Percentiles rank a stretch among this genome's conserved stretches.
Evolutionary conservation across 2,797 vertebrate genomes (phyloP).

Genomic region (Pantherophis alleghaniensis): DNA sequence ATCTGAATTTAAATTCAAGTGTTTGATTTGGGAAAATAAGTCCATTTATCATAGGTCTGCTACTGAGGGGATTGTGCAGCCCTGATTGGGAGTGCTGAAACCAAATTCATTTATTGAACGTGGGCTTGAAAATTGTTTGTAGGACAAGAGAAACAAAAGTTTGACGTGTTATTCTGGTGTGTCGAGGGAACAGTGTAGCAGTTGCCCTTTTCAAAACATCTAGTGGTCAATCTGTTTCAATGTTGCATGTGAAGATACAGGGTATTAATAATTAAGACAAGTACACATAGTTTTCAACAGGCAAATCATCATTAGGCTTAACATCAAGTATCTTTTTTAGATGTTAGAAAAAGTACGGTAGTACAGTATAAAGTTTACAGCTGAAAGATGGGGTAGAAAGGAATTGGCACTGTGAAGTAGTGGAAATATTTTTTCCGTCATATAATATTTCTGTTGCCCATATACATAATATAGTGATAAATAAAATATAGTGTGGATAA

Average conservation of each 20-base stretch:
- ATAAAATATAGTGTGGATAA: not conserved
- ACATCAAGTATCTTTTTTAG: slow-evolving; percentile 50
- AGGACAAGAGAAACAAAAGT: slow-evolving; percentile 79
- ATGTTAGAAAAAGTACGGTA: slow-evolving; percentile 38
- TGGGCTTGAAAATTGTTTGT: slow-evolving; percentile 81
- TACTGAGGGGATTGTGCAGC: slow-evolving; percentile 76
- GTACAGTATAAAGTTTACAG: slow-evolving; percentile 40
- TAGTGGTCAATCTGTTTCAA: slow-evolving; percentile 46
- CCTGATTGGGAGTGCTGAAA: slow-evolving; percentile 79
- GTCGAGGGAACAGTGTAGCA: slow-evolving; percentile 60
- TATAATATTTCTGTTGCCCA: not conserved
- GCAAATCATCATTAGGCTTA: slow-evolving; percentile 40
- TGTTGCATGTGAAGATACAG: slow-evolving; percentile 48
- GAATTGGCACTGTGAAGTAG: not conserved
- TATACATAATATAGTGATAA: not conserved
- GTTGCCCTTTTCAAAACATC: slow-evolving; percentile 63
- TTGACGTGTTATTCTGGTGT: slow-evolving; percentile 72
- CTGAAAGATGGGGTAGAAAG: slow-evolving; percentile 26
- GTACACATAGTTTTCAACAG: slow-evolving; percentile 46
- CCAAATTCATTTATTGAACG: slow-evolving; percentile 83
- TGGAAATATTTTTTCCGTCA: not conserved
- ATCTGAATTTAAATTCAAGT: slow-evolving; percentile 89
- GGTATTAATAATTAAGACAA: slow-evolving; percentile 51
- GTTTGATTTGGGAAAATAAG: slow-evolving; percentile 91
- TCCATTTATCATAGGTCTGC: slow-evolving; percentile 86